Base-by-base conservation (phyloP, 1,140 invertebrate species). In the Trichogramma pretiosum region DNA sequence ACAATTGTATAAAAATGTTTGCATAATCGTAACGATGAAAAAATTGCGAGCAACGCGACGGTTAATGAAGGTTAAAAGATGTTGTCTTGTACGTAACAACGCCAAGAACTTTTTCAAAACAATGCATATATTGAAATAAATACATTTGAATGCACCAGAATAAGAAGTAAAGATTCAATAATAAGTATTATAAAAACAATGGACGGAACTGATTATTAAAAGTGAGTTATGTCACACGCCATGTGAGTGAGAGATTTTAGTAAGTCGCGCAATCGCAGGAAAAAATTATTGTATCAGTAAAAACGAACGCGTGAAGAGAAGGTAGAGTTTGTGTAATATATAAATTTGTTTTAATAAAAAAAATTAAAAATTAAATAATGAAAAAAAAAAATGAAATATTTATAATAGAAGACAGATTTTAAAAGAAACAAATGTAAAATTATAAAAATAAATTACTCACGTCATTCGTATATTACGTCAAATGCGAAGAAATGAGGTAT, bases 321-420 rank as follows among this genome's bases (percentile, higher is more conserved):
- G 24, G 46, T 19, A 56, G 36, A 57, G 45, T n/a, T n/a, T n/a
- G n/a, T n/a, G n/a, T n/a, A n/a, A n/a, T n/a, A n/a, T n/a, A n/a
- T n/a, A 58, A 34, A 50, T 61, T 60, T 57, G 57, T 47, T 60
- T 63, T 68, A 65, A 65, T 50, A 57, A 61, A 60, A 61, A 42
- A 52, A 53, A 62, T 58, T 55, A 44, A 54, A 50, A 43, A 52
- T 47, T 46, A 53, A 54, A 42, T 53, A 56, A 52, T 52, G 16
- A 22, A 30, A 18, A 8, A n/a, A 46, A 17, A 28, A 28, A 28
- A 28, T 28, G 24, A 7, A 21, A 28, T 45, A 16, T 32, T 28
- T 19, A 35, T 24, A 28, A 16, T 24, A 28, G 14, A 21, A 43
- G 16, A 48, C 16, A 40, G 45, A 43, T n/a, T n/a, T n/a, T n/a